Conservation (phyloP, 2,797 vertebrate species). For the Acanthurus lineatus region DNA sequence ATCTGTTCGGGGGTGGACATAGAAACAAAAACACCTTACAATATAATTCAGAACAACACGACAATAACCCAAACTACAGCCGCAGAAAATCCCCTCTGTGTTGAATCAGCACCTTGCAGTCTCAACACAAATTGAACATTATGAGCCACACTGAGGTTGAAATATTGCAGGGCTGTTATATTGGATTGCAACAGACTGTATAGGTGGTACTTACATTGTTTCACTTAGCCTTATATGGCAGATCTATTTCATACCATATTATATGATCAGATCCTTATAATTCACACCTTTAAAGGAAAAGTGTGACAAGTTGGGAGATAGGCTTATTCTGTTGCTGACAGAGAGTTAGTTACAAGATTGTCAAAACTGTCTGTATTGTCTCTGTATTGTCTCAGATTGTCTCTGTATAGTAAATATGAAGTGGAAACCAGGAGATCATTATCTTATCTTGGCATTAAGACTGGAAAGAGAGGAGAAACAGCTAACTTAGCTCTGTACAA, state of each 20-base stretch:
- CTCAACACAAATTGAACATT: slow-evolving; percentile 62
- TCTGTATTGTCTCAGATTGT: no score
- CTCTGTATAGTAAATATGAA: not conserved
- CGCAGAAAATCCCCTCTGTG: slow-evolving; percentile 48
- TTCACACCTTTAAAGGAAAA: not conserved
- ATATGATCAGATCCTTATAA: not conserved
- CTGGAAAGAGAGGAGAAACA: not conserved
- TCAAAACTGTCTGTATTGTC: not conserved
- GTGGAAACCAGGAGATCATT: not conserved
- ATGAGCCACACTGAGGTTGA: slow-evolving; percentile 49
- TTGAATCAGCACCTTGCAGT: slow-evolving; percentile 63
- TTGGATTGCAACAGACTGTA: slow-evolving; percentile 37
- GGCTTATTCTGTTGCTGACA: not conserved
- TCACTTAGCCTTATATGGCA: slow-evolving; percentile 9
- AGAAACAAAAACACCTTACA: slow-evolving; percentile 24
- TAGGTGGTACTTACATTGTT: slow-evolving; percentile 33
- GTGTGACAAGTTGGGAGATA: not conserved
- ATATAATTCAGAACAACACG: slow-evolving; percentile 30
- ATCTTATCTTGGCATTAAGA: not conserved
- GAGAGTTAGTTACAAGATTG: not conserved
- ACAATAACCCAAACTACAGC: slow-evolving; percentile 46
- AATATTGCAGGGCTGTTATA: slow-evolving; percentile 50
- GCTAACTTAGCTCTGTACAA: not conserved
- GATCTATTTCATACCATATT: not conserved
- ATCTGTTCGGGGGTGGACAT: slow-evolving; percentile 2